phyloP scores from a whole-genome alignment of 2,888 invertebrate species.

The Andrena flavipes region DNA sequence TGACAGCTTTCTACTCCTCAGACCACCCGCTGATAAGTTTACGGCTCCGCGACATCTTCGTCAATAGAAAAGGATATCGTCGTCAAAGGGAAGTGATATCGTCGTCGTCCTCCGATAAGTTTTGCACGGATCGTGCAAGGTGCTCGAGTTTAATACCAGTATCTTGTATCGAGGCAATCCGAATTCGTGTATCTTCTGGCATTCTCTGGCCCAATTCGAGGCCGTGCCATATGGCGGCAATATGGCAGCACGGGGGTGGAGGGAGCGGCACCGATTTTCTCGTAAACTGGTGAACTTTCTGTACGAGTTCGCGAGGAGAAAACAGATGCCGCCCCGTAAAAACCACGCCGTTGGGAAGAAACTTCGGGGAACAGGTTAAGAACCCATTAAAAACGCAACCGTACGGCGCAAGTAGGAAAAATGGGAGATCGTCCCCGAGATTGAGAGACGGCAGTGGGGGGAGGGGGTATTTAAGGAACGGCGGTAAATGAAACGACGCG shows the following conservation, averaged over 20 bases:
- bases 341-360: conserved; percentile 6
- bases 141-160: not conserved
- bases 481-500: conserved; percentile 34
- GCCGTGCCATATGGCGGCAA: conserved; percentile 38
- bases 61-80: not conserved
- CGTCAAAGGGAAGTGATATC: too few species aligned
- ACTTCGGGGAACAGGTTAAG: conserved; percentile 37
- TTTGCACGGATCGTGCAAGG: too few species aligned
- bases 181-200: conserved; percentile 5
- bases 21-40: too few species aligned
- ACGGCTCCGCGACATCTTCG: too few species aligned
- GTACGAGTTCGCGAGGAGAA: conserved; percentile 14
- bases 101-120: too few species aligned
- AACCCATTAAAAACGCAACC: conserved; percentile 52
- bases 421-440: conserved; percentile 1
- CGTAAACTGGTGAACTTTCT: conserved; percentile 51
- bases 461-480: conserved; percentile 25
- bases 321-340: conserved; percentile 29
- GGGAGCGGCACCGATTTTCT: conserved; percentile 34
- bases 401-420: conserved; percentile 13
- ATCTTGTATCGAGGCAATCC: conserved; percentile 13
- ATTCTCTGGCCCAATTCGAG: conserved; percentile 6
- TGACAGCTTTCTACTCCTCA: too few species aligned
- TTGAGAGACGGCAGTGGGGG: not conserved
- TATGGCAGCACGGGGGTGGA: not conserved